Percentiles rank a stretch among this genome's conserved stretches.
Evolutionary conservation across 2,797 vertebrate species (phyloP).

Genomic region (Champsocephalus gunnari): DNA sequence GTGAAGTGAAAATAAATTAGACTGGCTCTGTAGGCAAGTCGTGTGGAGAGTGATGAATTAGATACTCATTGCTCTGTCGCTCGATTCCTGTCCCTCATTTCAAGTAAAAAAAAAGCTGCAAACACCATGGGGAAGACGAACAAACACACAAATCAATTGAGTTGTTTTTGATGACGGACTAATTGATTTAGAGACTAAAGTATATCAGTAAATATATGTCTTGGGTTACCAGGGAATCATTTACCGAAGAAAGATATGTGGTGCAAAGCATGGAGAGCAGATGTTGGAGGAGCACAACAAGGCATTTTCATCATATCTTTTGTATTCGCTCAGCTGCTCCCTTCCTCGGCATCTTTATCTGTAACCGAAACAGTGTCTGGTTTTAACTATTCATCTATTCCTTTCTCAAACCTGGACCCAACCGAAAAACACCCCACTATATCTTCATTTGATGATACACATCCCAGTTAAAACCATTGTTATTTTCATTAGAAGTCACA

Average conservation of each 20-base stretch:
- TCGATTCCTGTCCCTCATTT: constrained; percentile 73
- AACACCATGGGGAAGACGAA: constrained; percentile 70
- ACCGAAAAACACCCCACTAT: constrained; percentile 4
- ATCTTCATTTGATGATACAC: neutral
- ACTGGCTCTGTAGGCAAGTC: constrained; percentile 84
- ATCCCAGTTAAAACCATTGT: neutral
- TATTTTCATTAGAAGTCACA: constrained; percentile 6
- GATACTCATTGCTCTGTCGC: constrained; percentile 81
- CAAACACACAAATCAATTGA: constrained; percentile 80
- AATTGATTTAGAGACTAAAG: constrained; percentile 67
- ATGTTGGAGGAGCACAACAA: constrained; percentile 51
- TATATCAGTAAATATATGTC: constrained; percentile 61
- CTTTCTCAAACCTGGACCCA: neutral
- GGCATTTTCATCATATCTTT: constrained; percentile 17
- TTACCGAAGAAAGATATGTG: constrained; percentile 50
- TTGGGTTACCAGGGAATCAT: constrained; percentile 44
- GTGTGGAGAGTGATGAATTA: constrained; percentile 86
- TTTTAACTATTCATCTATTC: neutral
- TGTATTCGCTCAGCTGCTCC: neutral
- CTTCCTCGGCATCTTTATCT: constrained; percentile 6
- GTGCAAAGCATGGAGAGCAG: constrained; percentile 48
- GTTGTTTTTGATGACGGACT: constrained; percentile 64
- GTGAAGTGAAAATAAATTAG: constrained; percentile 89
- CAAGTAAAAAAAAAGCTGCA: constrained; percentile 58
- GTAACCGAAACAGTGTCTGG: neutral